Base-by-base conservation (phyloP, 2,113 vertebrate genomes). In the Pelvicachromis taeniatus region DNA sequence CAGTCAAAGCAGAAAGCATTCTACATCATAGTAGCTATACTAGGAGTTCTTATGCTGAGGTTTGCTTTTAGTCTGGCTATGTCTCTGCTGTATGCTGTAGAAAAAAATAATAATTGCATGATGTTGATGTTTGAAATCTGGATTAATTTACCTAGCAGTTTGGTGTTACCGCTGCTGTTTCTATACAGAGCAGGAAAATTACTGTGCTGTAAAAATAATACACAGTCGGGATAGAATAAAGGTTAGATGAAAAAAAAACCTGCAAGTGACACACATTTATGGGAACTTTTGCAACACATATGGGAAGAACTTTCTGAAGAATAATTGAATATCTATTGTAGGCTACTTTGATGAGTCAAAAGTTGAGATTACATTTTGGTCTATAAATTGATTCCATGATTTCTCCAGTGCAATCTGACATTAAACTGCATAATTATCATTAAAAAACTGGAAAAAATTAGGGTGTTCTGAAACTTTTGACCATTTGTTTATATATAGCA, bases 1-100 rank as follows among this genome's bases (percentile, higher is more conserved):
- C 81, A 75, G n/a, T 58, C 65, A 73, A 82, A 82, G 52, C 38
- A 48, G 1, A 45, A 52, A 29, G 65, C 81, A 21, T 58, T 86
- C 33, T 45, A 78, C 45, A 82, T 59, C 3, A 78, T 79, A 1
- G 1, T 9, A 10, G 7, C 14, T 75, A 82, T 82, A 29, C 38
- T 83, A 42, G 81, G 50, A 77, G 56, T 35, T 5, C 42, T 89
- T 52, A 2, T 70, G 12, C 2, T 84, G 4, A 70, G n/a, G 4
- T 16, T 48, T 12, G 2, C 6, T 14, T 26, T 16, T 14, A 7
- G 0, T 35, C 3, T 82, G 3, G 1, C 14, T 45, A 61, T 42
- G 79, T 1, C 0, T 8, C 1, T 52, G 7, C 4, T 81, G 10
- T 23, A 4, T 31, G 19, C 45, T 8, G 42, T 53, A 31, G 38